Conservation (phyloP, 2,113 vertebrate species). For the Tenebrosternarchus preto region DNA sequence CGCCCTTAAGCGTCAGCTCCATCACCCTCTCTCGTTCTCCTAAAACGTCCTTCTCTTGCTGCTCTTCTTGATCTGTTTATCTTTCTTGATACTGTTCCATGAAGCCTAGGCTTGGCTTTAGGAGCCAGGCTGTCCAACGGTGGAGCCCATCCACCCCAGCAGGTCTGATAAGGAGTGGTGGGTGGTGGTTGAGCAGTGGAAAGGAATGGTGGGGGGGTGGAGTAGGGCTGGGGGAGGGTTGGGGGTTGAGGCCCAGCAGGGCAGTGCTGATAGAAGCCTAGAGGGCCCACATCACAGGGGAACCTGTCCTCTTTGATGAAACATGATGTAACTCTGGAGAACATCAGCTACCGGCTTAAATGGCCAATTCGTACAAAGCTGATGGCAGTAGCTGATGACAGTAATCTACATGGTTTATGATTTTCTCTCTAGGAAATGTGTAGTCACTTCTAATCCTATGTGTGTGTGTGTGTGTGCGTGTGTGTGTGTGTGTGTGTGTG, state of each 20-base stretch:
- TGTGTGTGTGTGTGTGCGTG: not conserved
- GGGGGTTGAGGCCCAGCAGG: not conserved
- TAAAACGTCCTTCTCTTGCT: not conserved
- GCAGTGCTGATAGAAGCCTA: slow-evolving; percentile 46
- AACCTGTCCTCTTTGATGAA: slow-evolving; percentile 62
- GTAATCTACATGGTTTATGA: not conserved
- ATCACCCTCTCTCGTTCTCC: slow-evolving; percentile 13
- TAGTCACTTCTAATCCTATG: not conserved
- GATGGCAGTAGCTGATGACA: slow-evolving; percentile 1
- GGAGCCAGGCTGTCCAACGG: too few relatives aligned
- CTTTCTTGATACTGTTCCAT: slow-evolving; percentile 35
- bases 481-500: not conserved
- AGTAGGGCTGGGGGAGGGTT: too few relatives aligned
- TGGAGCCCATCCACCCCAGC: slow-evolving; percentile 23
- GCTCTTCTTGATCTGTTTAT: slow-evolving; percentile 30
- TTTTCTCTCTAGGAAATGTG: not conserved
- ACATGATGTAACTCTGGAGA: slow-evolving; percentile 56
- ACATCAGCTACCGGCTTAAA: slow-evolving; percentile 45
- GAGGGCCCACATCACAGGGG: slow-evolving; percentile 65
- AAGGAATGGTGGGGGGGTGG: too few relatives aligned
- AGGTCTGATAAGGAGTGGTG: slow-evolving; percentile 54
- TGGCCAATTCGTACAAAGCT: not conserved
- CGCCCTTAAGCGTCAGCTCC: not conserved
- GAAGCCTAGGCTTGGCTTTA: slow-evolving; percentile 14
- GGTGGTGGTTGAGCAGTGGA: too few relatives aligned